Evolutionary conservation across 2,888 invertebrate species (phyloP).

Genomic region (Meteorus colon): DNA sequence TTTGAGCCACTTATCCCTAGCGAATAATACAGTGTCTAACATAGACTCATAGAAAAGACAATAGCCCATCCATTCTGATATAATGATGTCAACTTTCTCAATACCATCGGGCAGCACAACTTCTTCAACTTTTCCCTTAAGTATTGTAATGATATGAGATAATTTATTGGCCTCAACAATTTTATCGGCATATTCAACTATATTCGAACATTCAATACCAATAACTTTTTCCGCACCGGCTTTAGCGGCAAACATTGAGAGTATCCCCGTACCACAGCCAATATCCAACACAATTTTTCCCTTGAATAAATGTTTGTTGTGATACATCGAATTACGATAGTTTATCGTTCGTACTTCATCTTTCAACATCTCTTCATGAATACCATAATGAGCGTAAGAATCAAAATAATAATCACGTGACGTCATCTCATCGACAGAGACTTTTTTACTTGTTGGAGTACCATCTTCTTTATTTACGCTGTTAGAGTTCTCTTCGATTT

Average conservation of each 20-base stretch:
- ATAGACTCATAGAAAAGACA: conserved; percentile 99
- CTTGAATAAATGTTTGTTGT: conserved; percentile 98
- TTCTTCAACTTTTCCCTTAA: conserved; percentile 96
- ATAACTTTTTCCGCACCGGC: conserved; percentile 97
- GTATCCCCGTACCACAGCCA: conserved; percentile 98
- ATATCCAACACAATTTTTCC: conserved; percentile 95
- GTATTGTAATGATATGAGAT: conserved; percentile 85
- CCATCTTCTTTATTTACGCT: conserved; percentile 68
- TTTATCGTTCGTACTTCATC: conserved; percentile 99
- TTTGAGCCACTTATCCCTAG: conserved; percentile 97
- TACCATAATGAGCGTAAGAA: conserved; percentile 99
- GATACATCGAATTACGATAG: conserved; percentile 99
- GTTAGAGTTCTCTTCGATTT: conserved; percentile 51
- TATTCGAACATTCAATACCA: conserved; percentile 99
- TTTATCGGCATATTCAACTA: conserved; percentile 96
- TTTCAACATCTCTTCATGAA: conserved; percentile 99
- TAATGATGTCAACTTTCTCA: conserved; percentile 94
- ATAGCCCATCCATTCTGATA: conserved; percentile 89
- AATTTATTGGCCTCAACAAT: conserved; percentile 92
- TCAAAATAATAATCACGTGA: conserved; percentile 99
- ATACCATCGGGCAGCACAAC: conserved; percentile 92
- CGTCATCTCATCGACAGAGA: conserved; percentile 96
- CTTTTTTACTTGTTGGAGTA: conserved; percentile 66
- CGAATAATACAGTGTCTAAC: conserved; percentile 99
- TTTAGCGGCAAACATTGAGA: conserved; percentile 99